Evolutionary conservation across 2,797 vertebrate species (phyloP).

Genomic region (Odontamblyopus rebecca): DNA sequence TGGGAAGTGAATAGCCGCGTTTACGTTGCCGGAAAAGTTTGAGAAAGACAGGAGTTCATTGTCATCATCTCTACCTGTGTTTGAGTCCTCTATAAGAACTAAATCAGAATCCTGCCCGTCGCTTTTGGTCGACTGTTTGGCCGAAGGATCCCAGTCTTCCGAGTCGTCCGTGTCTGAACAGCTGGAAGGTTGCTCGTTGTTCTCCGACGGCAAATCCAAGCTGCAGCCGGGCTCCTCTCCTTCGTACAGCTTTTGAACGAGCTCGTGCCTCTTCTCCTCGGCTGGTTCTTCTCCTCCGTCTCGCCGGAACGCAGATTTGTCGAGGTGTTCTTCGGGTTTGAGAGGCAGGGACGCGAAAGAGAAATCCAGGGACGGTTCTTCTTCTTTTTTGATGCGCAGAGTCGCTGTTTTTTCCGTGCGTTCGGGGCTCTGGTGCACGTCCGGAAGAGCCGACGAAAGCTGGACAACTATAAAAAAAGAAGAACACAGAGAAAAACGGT

Average conservation of each 20-base stretch:
- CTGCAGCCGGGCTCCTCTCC: conserved; percentile 1
- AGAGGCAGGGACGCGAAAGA: background rate
- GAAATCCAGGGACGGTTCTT: background rate
- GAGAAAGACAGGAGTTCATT: background rate
- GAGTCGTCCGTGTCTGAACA: conserved; percentile 1
- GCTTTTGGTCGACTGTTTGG: background rate
- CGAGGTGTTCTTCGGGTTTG: background rate
- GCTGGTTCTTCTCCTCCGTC: background rate
- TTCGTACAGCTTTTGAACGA: background rate
- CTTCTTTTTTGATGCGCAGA: background rate
- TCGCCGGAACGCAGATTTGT: background rate
- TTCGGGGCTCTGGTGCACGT: background rate
- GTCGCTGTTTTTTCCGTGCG: background rate
- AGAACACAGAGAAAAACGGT: background rate
- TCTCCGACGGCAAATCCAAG: background rate
- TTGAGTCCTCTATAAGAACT: conserved; percentile 4
- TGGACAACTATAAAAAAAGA: background rate
- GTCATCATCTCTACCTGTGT: conserved; percentile 1
- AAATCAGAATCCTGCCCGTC: background rate
- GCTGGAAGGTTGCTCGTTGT: background rate
- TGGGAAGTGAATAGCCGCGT: background rate
- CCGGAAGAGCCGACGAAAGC: background rate
- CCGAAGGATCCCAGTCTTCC: background rate
- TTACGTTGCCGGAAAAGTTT: background rate
- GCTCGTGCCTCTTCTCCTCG: background rate